Evolutionary conservation across 2,113 vertebrate genomes (phyloP), one percentile per base, ranked within the genome.

Genomic region (Eptesicus fuscus): DNA sequence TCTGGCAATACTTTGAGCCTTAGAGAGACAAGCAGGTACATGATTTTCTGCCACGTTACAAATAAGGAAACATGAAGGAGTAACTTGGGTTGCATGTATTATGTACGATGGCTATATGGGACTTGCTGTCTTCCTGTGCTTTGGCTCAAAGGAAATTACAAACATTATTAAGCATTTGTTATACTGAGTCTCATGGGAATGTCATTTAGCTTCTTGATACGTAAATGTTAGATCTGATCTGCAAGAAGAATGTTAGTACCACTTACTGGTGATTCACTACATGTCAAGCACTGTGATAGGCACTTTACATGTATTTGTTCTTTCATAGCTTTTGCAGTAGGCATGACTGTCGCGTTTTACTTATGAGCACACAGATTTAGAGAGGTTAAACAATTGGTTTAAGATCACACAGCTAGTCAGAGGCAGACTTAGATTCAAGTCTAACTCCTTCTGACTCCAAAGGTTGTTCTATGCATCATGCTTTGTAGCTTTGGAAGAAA

Each of bases 1-100:
- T 97, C 96, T 95, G 96, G 97, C 97, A 97, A 96, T 96, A 95
- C 96, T 97, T 96, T 96, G 94, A 97, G 96, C 93, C 95, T 96
- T 49, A 25, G 93, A 94, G 65, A 97, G 95, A 96, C 96, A 96
- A 92, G 97, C 79, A 95, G 97, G 83, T 89, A 89, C 96, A 93
- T 51, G 96, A 82, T 97, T 97, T 95, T 93, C 96, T 79, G 87
- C 96, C 23, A 1, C 16, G 44, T 98, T 98, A 96, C 96, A 98
- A 98, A 98, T 91, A 71, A 96, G 94, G 69, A 87, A 77, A 96
- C 95, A 83, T 37, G 80, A 88, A 92, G 70, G 53, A 71, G 37
- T 22, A 56, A 37, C 37, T 91, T 85, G 65, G 94, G 74, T 51
- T 69, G 35, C 82, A 3, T 28, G 47, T 67, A 32, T 80, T 42